Conservation (phyloP, 2,797 vertebrate species). For the Periparus ater region DNA sequence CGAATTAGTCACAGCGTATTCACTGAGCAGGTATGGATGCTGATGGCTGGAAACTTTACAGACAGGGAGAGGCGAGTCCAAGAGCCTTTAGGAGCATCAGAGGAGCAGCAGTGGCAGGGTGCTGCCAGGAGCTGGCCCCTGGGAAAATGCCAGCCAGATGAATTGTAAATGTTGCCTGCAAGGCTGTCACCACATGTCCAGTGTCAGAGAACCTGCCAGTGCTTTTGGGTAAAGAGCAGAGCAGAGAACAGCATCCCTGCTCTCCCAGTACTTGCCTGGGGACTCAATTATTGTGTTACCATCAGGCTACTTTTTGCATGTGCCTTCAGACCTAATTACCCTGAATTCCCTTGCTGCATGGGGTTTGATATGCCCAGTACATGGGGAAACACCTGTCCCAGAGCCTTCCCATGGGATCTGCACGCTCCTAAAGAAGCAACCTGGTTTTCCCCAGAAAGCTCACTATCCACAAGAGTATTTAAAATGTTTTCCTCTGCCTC, state of each 20-base stretch:
- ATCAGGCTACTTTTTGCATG: fast-evolving
- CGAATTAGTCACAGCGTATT: background rate
- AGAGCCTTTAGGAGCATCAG: background rate
- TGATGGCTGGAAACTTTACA: background rate
- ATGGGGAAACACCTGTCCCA: fast-evolving
- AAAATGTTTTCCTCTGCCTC: background rate
- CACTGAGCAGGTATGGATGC: background rate
- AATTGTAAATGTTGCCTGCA: background rate
- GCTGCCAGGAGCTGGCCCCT: background rate
- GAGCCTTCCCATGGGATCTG: background rate
- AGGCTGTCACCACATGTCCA: fast-evolving
- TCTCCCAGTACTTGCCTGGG: background rate
- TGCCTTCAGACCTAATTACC: background rate
- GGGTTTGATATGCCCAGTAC: background rate
- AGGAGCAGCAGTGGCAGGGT: background rate
- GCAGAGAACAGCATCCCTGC: background rate
- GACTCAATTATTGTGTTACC: fast-evolving
- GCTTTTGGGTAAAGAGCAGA: background rate
- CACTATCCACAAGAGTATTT: background rate
- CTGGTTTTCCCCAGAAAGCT: background rate
- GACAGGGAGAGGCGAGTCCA: fast-evolving
- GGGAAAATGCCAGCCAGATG: background rate
- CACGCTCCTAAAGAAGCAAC: background rate
- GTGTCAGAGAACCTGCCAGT: background rate
- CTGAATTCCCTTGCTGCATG: background rate